Percentiles rank a stretch among this genome's conserved stretches.
phyloP scores from a whole-genome alignment of 1,140 invertebrate genomes.

The Metaphire vulgaris region DNA sequence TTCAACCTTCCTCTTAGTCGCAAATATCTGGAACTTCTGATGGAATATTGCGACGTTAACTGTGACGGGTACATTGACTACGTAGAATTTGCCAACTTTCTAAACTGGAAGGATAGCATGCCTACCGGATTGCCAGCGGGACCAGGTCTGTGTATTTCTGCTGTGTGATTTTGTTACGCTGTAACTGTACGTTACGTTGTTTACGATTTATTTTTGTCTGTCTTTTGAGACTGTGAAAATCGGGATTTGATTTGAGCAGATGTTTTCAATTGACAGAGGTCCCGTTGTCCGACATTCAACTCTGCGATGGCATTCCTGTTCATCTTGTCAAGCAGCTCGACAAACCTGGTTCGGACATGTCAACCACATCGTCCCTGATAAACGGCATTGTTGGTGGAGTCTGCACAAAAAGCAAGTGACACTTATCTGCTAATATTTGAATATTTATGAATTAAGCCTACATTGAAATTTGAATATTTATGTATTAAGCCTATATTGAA shows the following conservation, averaged over 20 bases:
- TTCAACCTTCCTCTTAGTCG: conserved; percentile 46
- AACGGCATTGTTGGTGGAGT: conserved; percentile 44
- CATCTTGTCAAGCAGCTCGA: conserved; percentile 47
- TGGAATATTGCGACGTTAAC: conserved; percentile 48
- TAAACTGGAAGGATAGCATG: conserved; percentile 52
- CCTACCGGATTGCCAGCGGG: conserved; percentile 39
- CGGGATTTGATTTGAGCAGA: too few species aligned
- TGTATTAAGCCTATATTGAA: too few species aligned
- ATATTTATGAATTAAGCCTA: too few species aligned
- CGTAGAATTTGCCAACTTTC: conserved; percentile 50
- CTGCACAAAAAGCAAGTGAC: conserved; percentile 39
- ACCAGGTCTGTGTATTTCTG: conserved; percentile 30
- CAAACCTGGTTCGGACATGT: conserved; percentile 40
- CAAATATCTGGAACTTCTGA: conserved; percentile 44
- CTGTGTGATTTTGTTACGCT: background rate
- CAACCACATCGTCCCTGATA: conserved; percentile 44
- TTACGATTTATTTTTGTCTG: too few species aligned
- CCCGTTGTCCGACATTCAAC: background rate
- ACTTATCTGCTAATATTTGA: conserved; percentile 1
- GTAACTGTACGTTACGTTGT: too few species aligned
- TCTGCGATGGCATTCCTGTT: conserved; percentile 33
- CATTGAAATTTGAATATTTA: too few species aligned
- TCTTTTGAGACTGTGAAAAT: too few species aligned
- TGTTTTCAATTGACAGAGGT: too few species aligned
- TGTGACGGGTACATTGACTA: conserved; percentile 48